A percentile compares a stretch with the other conserved stretches of the same genome.
Evolutionary conservation across 2,797 vertebrate genomes (phyloP).

Genomic region (Pteronotus mesoamericanus): DNA sequence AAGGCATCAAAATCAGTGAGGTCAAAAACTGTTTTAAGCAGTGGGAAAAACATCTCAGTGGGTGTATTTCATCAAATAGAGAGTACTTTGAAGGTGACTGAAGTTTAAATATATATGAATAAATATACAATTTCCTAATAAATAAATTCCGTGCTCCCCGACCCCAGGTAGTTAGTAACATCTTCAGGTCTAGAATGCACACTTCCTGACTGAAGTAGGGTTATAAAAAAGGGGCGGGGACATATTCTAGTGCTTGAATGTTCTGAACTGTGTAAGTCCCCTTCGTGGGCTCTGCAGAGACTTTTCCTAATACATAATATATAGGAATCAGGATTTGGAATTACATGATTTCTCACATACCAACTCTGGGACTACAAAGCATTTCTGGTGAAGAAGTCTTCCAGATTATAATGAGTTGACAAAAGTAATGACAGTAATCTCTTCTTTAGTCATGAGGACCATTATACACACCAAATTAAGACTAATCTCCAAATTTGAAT

Average conservation of each 20-base stretch:
- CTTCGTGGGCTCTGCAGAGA: background rate
- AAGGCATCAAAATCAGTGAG: too few relatives aligned
- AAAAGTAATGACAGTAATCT: background rate
- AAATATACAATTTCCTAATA: too few relatives aligned
- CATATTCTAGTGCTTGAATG: background rate
- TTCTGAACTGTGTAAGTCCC: background rate
- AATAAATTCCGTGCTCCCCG: too few relatives aligned
- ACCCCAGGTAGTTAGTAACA: background rate
- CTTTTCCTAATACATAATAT: background rate
- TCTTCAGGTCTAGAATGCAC: background rate
- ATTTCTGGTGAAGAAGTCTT: background rate
- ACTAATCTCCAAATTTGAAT: background rate
- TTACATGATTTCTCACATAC: background rate
- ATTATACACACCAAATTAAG: background rate
- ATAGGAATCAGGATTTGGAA: background rate
- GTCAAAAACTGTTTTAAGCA: too few relatives aligned
- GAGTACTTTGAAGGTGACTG: too few relatives aligned
- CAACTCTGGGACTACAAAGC: background rate
- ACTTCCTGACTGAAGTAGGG: background rate
- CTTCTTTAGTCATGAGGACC: background rate
- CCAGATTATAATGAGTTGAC: background rate
- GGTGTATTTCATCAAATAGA: too few relatives aligned
- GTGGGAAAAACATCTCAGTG: too few relatives aligned
- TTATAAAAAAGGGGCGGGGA: background rate
- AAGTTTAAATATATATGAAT: too few relatives aligned